phyloP scores from a whole-genome alignment of 2,888 invertebrate species.

The Ceratothoa steindachneri region DNA sequence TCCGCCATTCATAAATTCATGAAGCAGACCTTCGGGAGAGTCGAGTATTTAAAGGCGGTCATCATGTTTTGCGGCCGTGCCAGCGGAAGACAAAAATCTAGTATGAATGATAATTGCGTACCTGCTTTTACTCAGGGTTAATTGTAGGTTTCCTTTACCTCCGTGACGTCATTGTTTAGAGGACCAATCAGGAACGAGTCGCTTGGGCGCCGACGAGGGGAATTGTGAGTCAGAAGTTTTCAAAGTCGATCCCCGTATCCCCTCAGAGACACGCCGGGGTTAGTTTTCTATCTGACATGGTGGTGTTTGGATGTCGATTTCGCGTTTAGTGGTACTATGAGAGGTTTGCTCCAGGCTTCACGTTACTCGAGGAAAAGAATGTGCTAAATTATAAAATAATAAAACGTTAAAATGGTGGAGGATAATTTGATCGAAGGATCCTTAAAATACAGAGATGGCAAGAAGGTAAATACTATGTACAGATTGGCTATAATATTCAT shows the following conservation, averaged over 20 bases:
- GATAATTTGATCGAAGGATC: slow-evolving; percentile 35
- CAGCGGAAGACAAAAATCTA: no score
- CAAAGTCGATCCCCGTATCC: not conserved
- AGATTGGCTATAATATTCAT: no score
- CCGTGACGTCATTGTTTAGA: not conserved
- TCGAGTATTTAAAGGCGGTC: no score
- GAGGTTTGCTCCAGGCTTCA: not conserved
- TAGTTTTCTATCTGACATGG: not conserved
- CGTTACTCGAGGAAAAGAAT: no score
- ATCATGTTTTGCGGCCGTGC: no score
- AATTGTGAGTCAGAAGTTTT: slow-evolving; percentile 9
- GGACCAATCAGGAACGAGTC: not conserved
- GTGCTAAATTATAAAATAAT: no score
- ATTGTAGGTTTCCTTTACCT: slow-evolving; percentile 2
- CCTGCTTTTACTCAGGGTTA: not conserved
- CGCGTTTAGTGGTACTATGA: slow-evolving; percentile 10
- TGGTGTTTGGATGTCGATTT: not conserved
- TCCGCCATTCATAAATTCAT: no score
- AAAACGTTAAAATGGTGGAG: slow-evolving; percentile 40
- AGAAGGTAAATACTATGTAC: slow-evolving; percentile 42
- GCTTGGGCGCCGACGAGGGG: not conserved
- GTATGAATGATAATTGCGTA: not conserved
- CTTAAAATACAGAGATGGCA: slow-evolving; percentile 38
- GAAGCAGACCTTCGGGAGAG: no score
- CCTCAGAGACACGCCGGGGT: not conserved